Evolutionary conservation across 2,113 vertebrate genomes (phyloP), one percentile per base, ranked within the genome.

Genomic region (Cercocebus atys): DNA sequence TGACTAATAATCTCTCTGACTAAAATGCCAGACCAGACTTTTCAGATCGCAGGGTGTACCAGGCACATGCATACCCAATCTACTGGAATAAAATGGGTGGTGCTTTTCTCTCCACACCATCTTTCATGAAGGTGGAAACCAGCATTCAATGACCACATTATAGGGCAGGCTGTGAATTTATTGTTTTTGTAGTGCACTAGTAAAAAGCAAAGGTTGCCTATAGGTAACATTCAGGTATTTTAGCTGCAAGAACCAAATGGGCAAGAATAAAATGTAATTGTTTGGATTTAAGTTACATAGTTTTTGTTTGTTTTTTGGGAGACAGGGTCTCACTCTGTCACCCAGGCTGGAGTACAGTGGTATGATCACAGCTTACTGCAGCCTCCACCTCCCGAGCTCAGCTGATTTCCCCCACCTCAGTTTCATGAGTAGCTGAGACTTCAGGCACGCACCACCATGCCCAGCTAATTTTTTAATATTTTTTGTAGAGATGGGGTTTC

Each of bases 1-100:
- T 96, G 96, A 92, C 97, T 90, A 55, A 93, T 12, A 38, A 47
- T 17, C 92, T 25, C 40, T 52, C 4, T 95, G 92, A 90, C 89
- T 88, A 43, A 72, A 81, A 82, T 52, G 81, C 83, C 35, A 1
- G 82, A 13, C 90, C 47, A 35, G 95, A 38, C 32, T 66, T 80
- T 57, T 85, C 96, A 95, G 88, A 35, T 70, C 88, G 52, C 18
- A 35, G 95, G 87, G 94, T 83, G 78, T 35, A 45, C 80, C 61
- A 4, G 87, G 25, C 59, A 8, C 40, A 22, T 1, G 35, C 40
- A 27, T 32, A 7, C 59, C 59, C 25, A 9, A 2, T 61, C 80
- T 35, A 17, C 16, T 16, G 61, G 78, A 75, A 64, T 40, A 35
- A 83, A 86, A 32, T 32, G 38, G 50, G 17, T n/a, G 72, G 13